These are phyloP conservation scores for Platichthys flesus DNA, from an alignment of 2,113 vertebrate genomes.

Conservation along the genomic window DNA sequence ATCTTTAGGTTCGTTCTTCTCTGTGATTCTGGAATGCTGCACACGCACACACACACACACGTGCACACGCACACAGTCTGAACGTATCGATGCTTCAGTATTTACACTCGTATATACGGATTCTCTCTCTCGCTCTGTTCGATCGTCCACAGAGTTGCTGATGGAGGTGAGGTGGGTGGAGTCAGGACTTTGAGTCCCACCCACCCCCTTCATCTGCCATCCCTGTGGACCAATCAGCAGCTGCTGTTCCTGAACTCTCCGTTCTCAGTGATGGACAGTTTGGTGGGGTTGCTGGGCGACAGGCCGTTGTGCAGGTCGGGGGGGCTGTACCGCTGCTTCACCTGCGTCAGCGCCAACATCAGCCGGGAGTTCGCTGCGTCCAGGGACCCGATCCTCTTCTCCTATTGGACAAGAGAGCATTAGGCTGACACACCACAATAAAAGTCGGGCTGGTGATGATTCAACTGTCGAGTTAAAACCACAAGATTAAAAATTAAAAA, in stretches of 20 bases:
- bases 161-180: background rate
- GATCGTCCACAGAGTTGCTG: background rate
- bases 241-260: slow-evolving; percentile 99
- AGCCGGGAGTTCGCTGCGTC: slow-evolving; percentile 94
- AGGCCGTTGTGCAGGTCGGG: slow-evolving; percentile 90
- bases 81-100: slow-evolving; percentile 34
- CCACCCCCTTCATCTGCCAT: background rate
- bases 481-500: background rate
- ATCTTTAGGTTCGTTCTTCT: slow-evolving; percentile 56
- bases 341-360: slow-evolving; percentile 94
- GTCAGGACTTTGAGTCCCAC: slow-evolving; percentile 31
- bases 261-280: slow-evolving; percentile 98
- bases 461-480: slow-evolving; percentile 30
- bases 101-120: slow-evolving; percentile 55
- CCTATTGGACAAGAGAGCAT: slow-evolving; percentile 82
- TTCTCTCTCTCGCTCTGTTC: background rate
- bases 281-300: slow-evolving; percentile 93
- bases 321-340: slow-evolving; percentile 95
- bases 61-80: slow-evolving; percentile 7
- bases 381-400: slow-evolving; percentile 93
- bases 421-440: background rate
- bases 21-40: slow-evolving; percentile 53
- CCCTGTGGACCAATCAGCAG: slow-evolving; percentile 83
- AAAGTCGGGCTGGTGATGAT: background rate
- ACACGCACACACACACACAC: background rate